These are phyloP conservation scores for Leptinotarsa defecta DNA, from an alignment of 1,140 invertebrate species.

Conservation along the genomic window DNA sequence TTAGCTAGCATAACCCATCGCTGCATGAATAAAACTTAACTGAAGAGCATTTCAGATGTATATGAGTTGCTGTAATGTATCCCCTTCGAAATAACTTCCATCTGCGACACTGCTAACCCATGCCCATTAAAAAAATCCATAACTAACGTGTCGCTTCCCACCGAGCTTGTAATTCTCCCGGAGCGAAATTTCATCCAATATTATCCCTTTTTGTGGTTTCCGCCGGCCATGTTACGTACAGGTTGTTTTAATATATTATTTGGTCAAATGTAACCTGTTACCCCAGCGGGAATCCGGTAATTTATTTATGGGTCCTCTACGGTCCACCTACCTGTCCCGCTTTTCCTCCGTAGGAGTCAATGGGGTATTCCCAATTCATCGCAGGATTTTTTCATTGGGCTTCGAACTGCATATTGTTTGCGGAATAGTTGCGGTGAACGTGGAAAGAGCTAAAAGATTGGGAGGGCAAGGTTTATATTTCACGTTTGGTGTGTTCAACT, in stretches of 20 bases:
- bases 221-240: neutral
- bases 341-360: neutral
- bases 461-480: constrained; percentile 5
- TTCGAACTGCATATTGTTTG: neutral
- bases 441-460: constrained; percentile 2
- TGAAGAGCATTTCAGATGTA: too few relatives aligned
- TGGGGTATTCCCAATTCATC: constrained; percentile 5
- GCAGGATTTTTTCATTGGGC: constrained; percentile 1
- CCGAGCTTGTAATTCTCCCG: neutral
- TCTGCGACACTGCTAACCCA: neutral
- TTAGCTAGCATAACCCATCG: too few relatives aligned
- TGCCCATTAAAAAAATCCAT: neutral
- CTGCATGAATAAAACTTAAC: too few relatives aligned
- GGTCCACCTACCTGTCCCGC: neutral
- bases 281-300: constrained; percentile 8
- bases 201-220: neutral
- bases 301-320: constrained; percentile 12
- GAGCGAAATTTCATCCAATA: neutral
- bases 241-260: constrained; percentile 23
- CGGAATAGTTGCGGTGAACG: neutral
- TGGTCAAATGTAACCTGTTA: constrained; percentile 11
- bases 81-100: neutral
- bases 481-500: neutral
- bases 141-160: neutral
- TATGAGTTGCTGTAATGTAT: neutral